Conservation (phyloP, 2,113 vertebrate species). For the Brachionichthys hirsutus region DNA sequence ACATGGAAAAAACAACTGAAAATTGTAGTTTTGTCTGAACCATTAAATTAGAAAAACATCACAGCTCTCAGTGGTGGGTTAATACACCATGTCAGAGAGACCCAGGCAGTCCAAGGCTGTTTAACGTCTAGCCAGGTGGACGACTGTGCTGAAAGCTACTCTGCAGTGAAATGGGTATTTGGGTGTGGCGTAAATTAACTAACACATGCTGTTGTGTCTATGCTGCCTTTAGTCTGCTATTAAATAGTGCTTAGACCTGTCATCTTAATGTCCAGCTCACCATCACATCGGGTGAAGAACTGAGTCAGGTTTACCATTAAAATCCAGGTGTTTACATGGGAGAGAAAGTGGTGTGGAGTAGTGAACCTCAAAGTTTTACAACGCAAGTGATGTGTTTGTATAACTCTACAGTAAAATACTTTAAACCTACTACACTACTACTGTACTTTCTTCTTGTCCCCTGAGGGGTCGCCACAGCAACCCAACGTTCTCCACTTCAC, state of each 20-base stretch:
- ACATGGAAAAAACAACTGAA: slow-evolving; percentile 8
- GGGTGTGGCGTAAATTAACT: slow-evolving; percentile 24
- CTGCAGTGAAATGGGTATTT: slow-evolving; percentile 24
- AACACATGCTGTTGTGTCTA: slow-evolving; percentile 37
- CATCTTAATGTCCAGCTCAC: slow-evolving; percentile 16
- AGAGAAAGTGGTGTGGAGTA: not conserved
- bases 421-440: slow-evolving; percentile 2
- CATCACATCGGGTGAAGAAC: not conserved
- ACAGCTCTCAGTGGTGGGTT: slow-evolving; percentile 26
- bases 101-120: slow-evolving; percentile 20
- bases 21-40: slow-evolving; percentile 17
- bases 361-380: not conserved
- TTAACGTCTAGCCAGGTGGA: slow-evolving; percentile 44
- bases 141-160: slow-evolving; percentile 20
- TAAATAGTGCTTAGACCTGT: slow-evolving; percentile 34
- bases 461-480: too few relatives aligned
- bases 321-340: not conserved
- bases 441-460: too few relatives aligned
- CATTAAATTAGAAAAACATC: slow-evolving; percentile 33
- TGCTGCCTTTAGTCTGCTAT: slow-evolving; percentile 6
- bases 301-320: not conserved
- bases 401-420: not conserved
- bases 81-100: slow-evolving; percentile 50
- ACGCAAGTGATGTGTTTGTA: not conserved
- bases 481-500: too few relatives aligned